Evolutionary conservation across 1,140 invertebrate species (phyloP), one percentile per base, ranked within the genome.

Genomic region (Apis florea): DNA sequence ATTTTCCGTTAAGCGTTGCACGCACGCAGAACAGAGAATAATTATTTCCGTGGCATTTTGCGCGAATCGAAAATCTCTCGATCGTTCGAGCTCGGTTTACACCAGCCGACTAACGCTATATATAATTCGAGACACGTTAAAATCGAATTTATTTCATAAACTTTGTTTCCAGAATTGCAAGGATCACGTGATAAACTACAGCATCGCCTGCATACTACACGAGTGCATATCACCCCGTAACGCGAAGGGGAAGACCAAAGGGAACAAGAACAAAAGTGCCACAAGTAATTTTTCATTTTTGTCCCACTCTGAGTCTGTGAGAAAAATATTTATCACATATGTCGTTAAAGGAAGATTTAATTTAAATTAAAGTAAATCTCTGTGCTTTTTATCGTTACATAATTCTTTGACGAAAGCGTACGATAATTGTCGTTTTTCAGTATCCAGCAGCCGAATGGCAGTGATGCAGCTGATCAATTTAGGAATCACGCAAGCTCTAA

Each of bases 401-500:
- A n/a, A n/a, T n/a, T 78, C n/a, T 73, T 85, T n/a, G 66, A 70
- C 54, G 31, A 40, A 40, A 40, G 31, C 31, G 31, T 40, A 71
- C 24, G 56, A 47, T 49, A 53, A 81, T 81, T 69, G 40, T 63
- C 72, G 76, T 82, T 89, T n/a, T 84, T 26, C 84, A 94, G 94
- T 89, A 76, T 92, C 88, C 69, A 91, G 89, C 74, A 88, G 92
- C 71, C 90, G 90, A 79, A 79, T 90, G 63, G 92, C 93, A 54
- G 88, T 94, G 71, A 89, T 84, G 71, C 94, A 94, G 84, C 85
- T 94, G 61, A 92, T 94, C 53, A 91, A 93, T 76, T 83, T 92
- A 58, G 94, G 94, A 75, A 92, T 93, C 54, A 92, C 93, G 66
- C 91, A 94, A 84, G 86, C 92, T 74, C 82, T 95, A 47, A 92